Conservation (phyloP, 1,140 invertebrate genomes). For the Mamestra configurata region DNA sequence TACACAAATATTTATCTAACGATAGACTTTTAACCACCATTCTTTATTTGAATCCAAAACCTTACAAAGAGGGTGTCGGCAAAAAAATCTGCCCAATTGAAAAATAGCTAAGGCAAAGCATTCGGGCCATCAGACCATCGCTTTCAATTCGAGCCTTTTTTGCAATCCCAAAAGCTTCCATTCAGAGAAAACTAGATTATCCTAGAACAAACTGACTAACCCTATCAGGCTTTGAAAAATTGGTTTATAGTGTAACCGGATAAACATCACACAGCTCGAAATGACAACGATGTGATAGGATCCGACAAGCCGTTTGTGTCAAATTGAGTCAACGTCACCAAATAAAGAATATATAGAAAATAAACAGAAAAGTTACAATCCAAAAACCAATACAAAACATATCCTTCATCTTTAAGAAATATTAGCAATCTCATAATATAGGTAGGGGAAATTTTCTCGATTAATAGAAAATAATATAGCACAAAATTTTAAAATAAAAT, state of each 20-base stretch:
- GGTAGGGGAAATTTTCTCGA: background rate
- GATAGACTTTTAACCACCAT: no score
- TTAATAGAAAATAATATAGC: slow-evolving; percentile 11
- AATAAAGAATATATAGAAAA: no score
- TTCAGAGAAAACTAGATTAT: slow-evolving; percentile 11
- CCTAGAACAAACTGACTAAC: background rate
- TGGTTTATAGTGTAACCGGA: background rate
- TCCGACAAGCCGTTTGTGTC: background rate
- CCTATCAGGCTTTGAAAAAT: background rate
- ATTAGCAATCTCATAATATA: background rate
- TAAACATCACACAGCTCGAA: background rate
- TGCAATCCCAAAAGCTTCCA: background rate
- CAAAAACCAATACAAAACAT: no score
- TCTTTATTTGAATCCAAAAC: no score
- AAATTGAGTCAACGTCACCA: no score
- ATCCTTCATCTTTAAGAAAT: background rate
- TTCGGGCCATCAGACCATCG: background rate
- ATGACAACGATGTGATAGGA: background rate
- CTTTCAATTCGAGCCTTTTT: slow-evolving; percentile 6
- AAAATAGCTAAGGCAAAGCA: background rate
- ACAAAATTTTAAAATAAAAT: slow-evolving; percentile 7
- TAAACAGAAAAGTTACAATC: no score
- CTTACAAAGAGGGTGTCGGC: background rate
- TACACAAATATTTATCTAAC: no score
- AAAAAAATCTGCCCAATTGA: background rate